Evolutionary conservation across 2,888 invertebrate genomes (phyloP).

Genomic region (Anthrax anthrax): DNA sequence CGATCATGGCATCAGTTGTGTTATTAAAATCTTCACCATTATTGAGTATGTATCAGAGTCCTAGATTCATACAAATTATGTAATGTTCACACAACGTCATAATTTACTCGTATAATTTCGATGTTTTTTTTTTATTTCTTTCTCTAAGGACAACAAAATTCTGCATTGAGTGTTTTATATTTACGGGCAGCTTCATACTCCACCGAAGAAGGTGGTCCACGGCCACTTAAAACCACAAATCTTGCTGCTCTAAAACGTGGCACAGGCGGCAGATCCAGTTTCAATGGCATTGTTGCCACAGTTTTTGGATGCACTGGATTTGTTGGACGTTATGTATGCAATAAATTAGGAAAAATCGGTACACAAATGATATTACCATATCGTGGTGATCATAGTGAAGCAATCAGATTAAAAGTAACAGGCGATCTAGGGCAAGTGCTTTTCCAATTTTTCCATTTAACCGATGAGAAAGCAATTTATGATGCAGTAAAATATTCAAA

Average conservation of each 20-base stretch:
- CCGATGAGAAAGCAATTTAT: conserved; percentile 73
- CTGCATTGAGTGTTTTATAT: conserved; percentile 20
- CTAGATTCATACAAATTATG: no score
- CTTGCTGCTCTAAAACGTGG: conserved; percentile 60
- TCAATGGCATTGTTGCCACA: conserved; percentile 96
- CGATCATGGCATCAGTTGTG: no score
- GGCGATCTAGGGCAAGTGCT: conserved; percentile 94
- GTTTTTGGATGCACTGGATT: conserved; percentile 89
- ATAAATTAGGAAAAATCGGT: conserved; percentile 76
- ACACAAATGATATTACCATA: conserved; percentile 86
- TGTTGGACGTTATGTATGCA: conserved; percentile 75
- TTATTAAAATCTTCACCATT: no score
- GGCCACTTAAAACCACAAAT: conserved; percentile 39
- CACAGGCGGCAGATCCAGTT: conserved; percentile 87
- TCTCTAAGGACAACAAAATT: no score
- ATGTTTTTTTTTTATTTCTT: no score
- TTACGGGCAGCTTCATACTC: conserved; percentile 24
- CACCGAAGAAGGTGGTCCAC: conserved; percentile 25
- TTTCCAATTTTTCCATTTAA: conserved; percentile 70
- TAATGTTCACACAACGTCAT: no score
- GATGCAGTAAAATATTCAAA: conserved; percentile 87
- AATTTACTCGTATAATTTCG: no score
- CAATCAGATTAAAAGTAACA: conserved; percentile 60
- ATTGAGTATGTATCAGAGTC: no score
- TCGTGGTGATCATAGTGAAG: conserved; percentile 71